Evolutionary conservation across 2,113 vertebrate genomes (phyloP), one percentile per base, ranked within the genome.

Genomic region (Triplophysa siluroides): DNA sequence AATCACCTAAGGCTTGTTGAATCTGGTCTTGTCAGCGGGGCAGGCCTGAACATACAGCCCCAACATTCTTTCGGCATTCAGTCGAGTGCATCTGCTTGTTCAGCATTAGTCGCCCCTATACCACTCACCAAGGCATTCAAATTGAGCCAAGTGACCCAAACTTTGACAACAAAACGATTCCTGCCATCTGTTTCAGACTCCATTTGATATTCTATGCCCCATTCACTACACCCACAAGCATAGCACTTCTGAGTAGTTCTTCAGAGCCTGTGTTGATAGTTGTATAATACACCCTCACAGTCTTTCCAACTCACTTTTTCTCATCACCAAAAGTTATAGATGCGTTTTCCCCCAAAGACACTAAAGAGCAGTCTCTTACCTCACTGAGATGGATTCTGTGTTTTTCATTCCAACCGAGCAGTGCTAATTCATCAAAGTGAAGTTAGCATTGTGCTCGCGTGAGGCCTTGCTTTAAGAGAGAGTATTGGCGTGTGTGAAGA

Each of bases 361-460:
- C 64, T 58, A 76, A 82, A 73, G 78, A 63, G 71, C 54, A 54
- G 52, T 76, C 65, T 47, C 68, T 62, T 66, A 18, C 52, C 78
- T 76, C 64, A 19, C 8, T 26, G 2, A 75, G 76, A 85, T 79
- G 66, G 78, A 81, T 86, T 67, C 70, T 14, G 23, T 82, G 63
- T 83, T 84, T 83, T 83, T 76, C 81, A 71, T 81, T 79, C 72
- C 73, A 23, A 70, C 50, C 61, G 62, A 45, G 68, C 33, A 45
- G 29, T 77, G 79, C 74, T 84, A 83, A 87, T 85, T 78, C 74
- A 81, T 87, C 83, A 81, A 64, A 65, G 26, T 70, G 72, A 80
- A 65, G 71, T 29, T 71, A 65, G 75, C 69, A 84, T 81, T 83
- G 67, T 80, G 74, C 41, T 50, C 14, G 18, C 4, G 18, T 66